Percentiles rank a stretch among this genome's conserved stretches.
phyloP scores from a whole-genome alignment of 2,888 invertebrate genomes.

The Euphydryas editha region DNA sequence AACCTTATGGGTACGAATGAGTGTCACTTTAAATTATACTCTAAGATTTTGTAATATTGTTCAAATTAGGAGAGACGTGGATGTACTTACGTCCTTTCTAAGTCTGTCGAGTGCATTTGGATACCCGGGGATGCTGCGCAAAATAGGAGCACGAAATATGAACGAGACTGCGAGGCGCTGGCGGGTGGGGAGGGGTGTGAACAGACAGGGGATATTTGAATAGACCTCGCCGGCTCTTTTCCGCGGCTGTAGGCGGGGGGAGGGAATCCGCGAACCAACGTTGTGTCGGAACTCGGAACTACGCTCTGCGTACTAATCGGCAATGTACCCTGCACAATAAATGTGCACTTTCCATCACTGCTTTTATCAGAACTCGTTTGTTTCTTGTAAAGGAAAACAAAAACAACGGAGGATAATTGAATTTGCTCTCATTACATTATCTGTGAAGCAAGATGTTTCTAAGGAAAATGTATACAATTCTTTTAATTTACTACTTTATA shows the following conservation, averaged over 20 bases:
- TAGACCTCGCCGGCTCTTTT: slow-evolving; percentile 78
- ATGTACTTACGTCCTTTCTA: slow-evolving; percentile 60
- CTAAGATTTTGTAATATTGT: slow-evolving; percentile 43
- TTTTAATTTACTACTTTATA: slow-evolving; percentile 40
- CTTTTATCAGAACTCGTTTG: slow-evolving; percentile 63
- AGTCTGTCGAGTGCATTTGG: slow-evolving; percentile 80
- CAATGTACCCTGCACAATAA: slow-evolving; percentile 74
- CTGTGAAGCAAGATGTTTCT: slow-evolving; percentile 65
- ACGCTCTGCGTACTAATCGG: slow-evolving; percentile 73
- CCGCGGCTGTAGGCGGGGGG: slow-evolving; percentile 55
- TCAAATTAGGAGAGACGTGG: slow-evolving; percentile 42
- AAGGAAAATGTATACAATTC: slow-evolving; percentile 49
- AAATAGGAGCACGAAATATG: slow-evolving; percentile 84
- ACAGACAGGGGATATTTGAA: slow-evolving; percentile 80
- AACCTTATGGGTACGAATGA: slow-evolving; percentile 49
- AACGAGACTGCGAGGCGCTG: slow-evolving; percentile 84
- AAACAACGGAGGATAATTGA: slow-evolving; percentile 74
- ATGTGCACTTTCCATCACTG: slow-evolving; percentile 76
- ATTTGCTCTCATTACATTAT: slow-evolving; percentile 78
- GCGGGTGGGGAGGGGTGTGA: slow-evolving; percentile 72
- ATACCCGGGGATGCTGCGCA: slow-evolving; percentile 85
- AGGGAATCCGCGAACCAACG: slow-evolving; percentile 59
- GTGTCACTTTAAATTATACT: slow-evolving; percentile 44
- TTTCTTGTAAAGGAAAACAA: slow-evolving; percentile 62
- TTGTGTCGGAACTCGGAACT: slow-evolving; percentile 73